Evolutionary conservation across 2,113 vertebrate genomes (phyloP), one percentile per base, ranked within the genome.

Genomic region (Tupaia tana): DNA sequence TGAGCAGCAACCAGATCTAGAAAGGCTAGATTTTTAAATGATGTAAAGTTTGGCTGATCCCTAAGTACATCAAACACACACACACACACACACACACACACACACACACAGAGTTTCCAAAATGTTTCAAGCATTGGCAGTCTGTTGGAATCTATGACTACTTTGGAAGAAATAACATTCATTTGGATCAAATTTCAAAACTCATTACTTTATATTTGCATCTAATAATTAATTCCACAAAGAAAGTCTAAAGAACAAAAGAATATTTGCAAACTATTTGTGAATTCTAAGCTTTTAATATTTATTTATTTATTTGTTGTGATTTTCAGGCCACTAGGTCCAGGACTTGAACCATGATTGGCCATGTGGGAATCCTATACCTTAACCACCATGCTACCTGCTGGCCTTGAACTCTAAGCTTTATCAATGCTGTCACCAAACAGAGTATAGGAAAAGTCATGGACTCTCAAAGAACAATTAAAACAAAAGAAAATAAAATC

Each of bases 101-200:
- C 19, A 43, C 54, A 85, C 54, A 77, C 27, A 74, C 4, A 2
- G 6, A 18, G 7, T 63, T 91, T 89, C 86, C 86, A 86, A 96
- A 95, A 90, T 43, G 61, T 91, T 86, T 89, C 70, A 84, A 84
- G 85, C 24, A 59, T 78, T 96, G 96, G 87, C 87, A 87, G 94
- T 94, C 92, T 69, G 31, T 63, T 94, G 95, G 63, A 93, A 97
- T 91, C 86, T 88, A 6, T 91, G 86, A 95, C 82, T 81, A 67
- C 85, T 90, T 90, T 91, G 87, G 81, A 95, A 91, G 73, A 94
- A 96, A 95, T 87, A 89, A 59, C 86, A 95, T 77, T 96, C 85
- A 90, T 96, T 95, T 96, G 87, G 84, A 94, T 87, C 61, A 56
- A 93, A 56, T 91, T 97, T 91, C 86, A 96, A 95, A 94, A 77